Evolutionary conservation across 2,113 vertebrate species (phyloP), one percentile per base, ranked within the genome.

Genomic region (Callochromis pleurospilus): DNA sequence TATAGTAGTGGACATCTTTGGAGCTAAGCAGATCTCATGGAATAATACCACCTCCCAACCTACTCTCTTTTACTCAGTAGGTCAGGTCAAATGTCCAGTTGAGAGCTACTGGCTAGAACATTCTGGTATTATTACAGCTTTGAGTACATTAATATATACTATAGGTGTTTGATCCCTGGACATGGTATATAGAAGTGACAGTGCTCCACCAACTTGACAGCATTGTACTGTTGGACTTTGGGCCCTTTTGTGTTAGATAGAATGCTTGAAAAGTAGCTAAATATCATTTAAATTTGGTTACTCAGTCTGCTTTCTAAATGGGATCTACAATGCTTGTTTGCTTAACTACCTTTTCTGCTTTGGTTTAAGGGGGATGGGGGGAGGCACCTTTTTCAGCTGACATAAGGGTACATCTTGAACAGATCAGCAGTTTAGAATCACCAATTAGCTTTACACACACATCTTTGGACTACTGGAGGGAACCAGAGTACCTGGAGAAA

Each of bases 31-130:
- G 85, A 75, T 92, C 84, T 92, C 81, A 26, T 83, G 87, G 68
- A 58, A 42, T 91, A 90, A 91, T 82, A 79, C 89, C 79, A 87
- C 73, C 68, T 62, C 53, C 83, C 36, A 51, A 45, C 92, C 84
- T 90, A 33, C 54, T 68, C 56, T 83, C 56, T 0, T 90, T 56
- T 55, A 87, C 84, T 92, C 86, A 86, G 80, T 86, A 91, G 86
- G 91, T 94, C 92, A 85, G 88, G 90, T 94, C 90, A 91, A 40
- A 81, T 85, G 82, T 90, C 80, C 81, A 56, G 70, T 12, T 45
- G 81, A 90, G 73, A 79, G 75, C 80, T 73, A 56, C 19, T 54
- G 54, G 49, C 83, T 56, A 38, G 77, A 86, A 86, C 55, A 75
- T 70, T 81, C 17, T 83, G 73, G 84, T 70, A 91, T 93, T 86